Conservation (phyloP, 2,113 vertebrate genomes). For the Sitta europaea region DNA sequence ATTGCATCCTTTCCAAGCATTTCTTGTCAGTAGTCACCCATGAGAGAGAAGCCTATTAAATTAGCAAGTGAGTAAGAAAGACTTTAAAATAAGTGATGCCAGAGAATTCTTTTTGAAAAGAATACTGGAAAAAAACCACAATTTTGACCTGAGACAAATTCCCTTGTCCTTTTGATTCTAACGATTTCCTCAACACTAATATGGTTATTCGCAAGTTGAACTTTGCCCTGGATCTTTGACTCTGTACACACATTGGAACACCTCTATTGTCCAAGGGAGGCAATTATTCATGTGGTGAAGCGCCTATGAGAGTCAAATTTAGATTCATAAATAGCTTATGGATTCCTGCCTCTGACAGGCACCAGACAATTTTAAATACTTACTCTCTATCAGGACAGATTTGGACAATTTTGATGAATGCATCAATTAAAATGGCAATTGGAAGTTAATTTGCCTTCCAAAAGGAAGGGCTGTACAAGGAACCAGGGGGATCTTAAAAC, state of each 20-base stretch:
- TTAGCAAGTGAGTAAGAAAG: background rate
- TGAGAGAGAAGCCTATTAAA: background rate
- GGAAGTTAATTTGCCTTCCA: background rate
- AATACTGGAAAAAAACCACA: background rate
- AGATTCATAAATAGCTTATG: background rate
- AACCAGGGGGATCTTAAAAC: background rate
- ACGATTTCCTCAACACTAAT: background rate
- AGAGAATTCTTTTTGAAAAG: background rate
- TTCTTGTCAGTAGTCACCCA: background rate
- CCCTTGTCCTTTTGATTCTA: background rate
- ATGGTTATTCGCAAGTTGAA: background rate
- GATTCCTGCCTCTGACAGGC: background rate
- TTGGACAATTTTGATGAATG: background rate
- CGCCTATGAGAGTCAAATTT: background rate
- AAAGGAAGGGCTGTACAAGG: background rate
- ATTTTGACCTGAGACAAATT: background rate
- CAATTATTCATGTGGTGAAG: background rate
- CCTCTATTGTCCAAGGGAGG: background rate
- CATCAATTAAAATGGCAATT: background rate
- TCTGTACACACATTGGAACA: background rate
- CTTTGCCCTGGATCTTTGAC: background rate
- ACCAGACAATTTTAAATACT: background rate
- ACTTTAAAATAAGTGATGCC: background rate
- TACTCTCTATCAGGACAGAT: background rate
- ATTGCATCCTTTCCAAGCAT: background rate